A percentile compares a stretch with the other conserved stretches of the same genome.
Evolutionary conservation across 2,797 vertebrate species (phyloP).

Genomic region (Sebastes jordani): DNA sequence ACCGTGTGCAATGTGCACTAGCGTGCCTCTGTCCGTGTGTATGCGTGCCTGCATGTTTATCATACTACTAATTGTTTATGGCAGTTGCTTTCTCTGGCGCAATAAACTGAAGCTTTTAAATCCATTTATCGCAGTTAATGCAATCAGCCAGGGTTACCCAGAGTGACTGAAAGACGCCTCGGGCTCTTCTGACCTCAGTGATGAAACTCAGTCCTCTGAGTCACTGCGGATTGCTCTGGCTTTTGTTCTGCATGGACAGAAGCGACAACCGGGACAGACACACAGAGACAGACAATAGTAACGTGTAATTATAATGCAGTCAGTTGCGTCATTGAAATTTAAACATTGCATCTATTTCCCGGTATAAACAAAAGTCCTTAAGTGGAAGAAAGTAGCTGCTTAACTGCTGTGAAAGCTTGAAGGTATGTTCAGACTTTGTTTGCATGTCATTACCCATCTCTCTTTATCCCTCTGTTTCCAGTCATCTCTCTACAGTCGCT

Average conservation of each 20-base stretch:
- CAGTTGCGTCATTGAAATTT: neutral
- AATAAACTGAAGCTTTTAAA: constrained; percentile 74
- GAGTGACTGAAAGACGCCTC: constrained; percentile 50
- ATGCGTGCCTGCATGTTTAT: constrained; percentile 53
- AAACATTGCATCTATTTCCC: neutral
- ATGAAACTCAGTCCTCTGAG: constrained; percentile 45
- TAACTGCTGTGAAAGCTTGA: neutral
- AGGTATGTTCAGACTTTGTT: neutral
- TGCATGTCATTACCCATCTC: neutral
- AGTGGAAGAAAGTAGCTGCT: neutral
- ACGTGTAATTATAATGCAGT: neutral
- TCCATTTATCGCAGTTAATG: constrained; percentile 68
- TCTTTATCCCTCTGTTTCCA: neutral
- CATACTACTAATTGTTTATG: constrained; percentile 66
- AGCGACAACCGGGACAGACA: constrained; percentile 5
- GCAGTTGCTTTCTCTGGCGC: constrained; percentile 64
- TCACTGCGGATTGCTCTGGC: constrained; percentile 44
- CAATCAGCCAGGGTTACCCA: constrained; percentile 56
- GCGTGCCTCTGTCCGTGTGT: neutral
- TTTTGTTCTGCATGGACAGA: constrained; percentile 30
- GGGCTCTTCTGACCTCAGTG: constrained; percentile 57
- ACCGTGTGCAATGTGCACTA: neutral
- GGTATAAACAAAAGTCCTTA: neutral
- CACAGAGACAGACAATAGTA: constrained; percentile 1
- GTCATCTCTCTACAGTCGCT: neutral